Base-by-base conservation (phyloP, 1,140 invertebrate species). In the Pomacea maculata region DNA sequence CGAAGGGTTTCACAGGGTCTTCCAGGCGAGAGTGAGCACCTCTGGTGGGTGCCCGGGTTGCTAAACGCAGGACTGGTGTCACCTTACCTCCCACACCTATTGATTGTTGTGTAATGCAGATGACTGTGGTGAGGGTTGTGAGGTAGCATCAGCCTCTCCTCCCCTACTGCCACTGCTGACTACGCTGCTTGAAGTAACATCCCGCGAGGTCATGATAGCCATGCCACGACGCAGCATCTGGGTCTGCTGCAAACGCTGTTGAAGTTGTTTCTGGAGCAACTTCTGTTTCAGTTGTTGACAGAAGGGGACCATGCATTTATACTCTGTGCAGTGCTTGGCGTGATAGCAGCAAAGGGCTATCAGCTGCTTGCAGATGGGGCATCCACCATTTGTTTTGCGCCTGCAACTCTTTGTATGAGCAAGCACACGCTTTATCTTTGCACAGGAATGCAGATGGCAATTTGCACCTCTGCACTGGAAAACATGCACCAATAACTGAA, bases 311-410 rank as follows among this genome's bases (percentile, higher is more conserved):
- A 96, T 95, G 93, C 98, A 99, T 92, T 98, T 98, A 68, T 94
- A 95, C 92, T 92, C 93, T 77, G 95, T 95, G 93, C 98, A 99
- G 93, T 99, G 97, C 92, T 99, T 99, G 10, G 98, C 98, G 91
- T 99, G 98, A 92, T 99, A 99, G 92, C 97, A 99, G 89, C 98
- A 99, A 29, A 99, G 92, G 9, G 98, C 98, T 88, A 99, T 98
- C 55, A 99, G 94, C 89, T 99, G 98, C 91, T 99, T 99, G 93
- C 98, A 99, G 85, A 99, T 98, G 15, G 97, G 96, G 92, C 98
- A 99, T 73, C 96, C 96, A 85, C 97, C 97, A 77, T 97, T 98
- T 54, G 96, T 97, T 92, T 98, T 98, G 80, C 96, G 93, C 91
- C 98, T 98, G 93, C 98, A 99, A 83, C 87, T 86, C 93, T 98